These are phyloP conservation scores for Ceratothoa steindachneri DNA, from an alignment of 2,888 invertebrate species.

Conservation along the genomic window DNA sequence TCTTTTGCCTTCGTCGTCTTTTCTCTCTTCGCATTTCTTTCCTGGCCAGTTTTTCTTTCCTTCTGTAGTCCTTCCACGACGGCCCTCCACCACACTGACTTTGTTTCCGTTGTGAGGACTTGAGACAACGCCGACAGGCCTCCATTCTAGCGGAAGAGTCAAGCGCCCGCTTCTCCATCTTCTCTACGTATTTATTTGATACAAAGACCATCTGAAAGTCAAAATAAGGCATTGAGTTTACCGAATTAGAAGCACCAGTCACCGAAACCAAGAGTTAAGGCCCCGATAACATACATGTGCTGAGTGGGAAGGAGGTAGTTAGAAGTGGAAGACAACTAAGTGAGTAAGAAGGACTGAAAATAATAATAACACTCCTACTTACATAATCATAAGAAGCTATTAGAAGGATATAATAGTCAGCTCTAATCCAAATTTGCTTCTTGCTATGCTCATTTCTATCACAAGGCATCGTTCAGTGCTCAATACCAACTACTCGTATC, in stretches of 20 bases:
- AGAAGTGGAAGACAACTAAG: no score
- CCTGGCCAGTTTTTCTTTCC: conserved; percentile 19
- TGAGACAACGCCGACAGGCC: conserved; percentile 33
- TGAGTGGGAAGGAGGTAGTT: no score
- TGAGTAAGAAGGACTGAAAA: no score
- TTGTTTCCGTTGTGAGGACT: conserved; percentile 16
- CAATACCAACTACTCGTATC: no score
- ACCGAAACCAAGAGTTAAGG: no score
- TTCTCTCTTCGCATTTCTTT: conserved; percentile 12
- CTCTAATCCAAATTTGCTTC: no score
- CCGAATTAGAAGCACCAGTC: background rate
- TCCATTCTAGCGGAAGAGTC: conserved; percentile 29
- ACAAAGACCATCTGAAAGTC: background rate
- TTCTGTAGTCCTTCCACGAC: conserved; percentile 36
- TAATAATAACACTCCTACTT: no score
- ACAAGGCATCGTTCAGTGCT: no score
- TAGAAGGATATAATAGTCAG: no score
- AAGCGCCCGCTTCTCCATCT: conserved; percentile 30
- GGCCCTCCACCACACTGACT: conserved; percentile 36
- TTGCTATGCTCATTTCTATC: no score
- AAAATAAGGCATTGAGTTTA: background rate
- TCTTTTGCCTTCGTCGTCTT: conserved; percentile 2
- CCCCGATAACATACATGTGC: no score
- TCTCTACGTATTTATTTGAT: conserved; percentile 30
- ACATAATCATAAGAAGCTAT: no score